phyloP scores from a whole-genome alignment of 2,797 vertebrate genomes.

The Gorsachius magnificus region DNA sequence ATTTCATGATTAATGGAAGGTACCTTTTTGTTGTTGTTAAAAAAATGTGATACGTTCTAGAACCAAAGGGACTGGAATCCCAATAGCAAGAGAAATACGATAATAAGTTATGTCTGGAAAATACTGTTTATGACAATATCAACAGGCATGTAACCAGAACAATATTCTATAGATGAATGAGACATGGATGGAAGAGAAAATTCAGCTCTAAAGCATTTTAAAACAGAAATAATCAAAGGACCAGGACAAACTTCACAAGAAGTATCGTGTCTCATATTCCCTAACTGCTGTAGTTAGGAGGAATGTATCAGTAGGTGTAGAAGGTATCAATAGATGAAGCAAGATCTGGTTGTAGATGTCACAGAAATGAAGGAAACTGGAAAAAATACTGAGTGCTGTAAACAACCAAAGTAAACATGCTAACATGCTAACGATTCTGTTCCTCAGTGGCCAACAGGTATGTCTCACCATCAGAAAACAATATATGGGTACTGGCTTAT shows the following conservation, averaged over 20 bases:
- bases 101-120: not conserved
- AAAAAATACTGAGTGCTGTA: not conserved
- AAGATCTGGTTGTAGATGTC: not conserved
- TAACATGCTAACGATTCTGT: not conserved
- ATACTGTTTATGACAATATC: not conserved
- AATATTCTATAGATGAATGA: not conserved
- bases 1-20: not conserved
- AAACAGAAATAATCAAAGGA: not conserved
- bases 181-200: not conserved
- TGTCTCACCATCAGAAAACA: not conserved
- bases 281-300: not conserved
- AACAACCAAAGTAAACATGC: not conserved
- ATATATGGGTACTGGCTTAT: not conserved
- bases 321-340: not conserved
- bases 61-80: not conserved
- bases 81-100: not conserved
- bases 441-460: not conserved
- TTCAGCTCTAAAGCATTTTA: not conserved
- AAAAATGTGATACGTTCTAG: not conserved
- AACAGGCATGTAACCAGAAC: not conserved
- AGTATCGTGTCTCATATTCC: not conserved
- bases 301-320: not conserved
- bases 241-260: not conserved
- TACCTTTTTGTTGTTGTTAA: not conserved
- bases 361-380: not conserved